phyloP scores from a whole-genome alignment of 2,888 invertebrate genomes.

The Bembecia ichneumoniformis region DNA sequence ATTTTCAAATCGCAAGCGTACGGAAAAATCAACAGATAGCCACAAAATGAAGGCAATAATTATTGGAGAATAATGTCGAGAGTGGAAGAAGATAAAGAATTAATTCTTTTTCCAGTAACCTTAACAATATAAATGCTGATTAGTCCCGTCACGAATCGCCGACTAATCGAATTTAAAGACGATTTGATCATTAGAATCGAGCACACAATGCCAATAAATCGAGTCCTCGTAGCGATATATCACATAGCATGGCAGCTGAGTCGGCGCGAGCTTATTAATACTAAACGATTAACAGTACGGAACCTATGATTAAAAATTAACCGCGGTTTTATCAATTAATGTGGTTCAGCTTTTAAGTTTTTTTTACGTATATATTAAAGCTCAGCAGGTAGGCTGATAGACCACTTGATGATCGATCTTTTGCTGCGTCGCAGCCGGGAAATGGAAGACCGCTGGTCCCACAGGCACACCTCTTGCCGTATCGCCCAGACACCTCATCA shows the following conservation, averaged over 20 bases:
- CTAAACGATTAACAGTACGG: not conserved
- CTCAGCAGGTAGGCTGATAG: not conserved
- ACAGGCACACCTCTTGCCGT: no score
- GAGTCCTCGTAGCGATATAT: constrained; percentile 38
- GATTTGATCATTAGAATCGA: constrained; percentile 16
- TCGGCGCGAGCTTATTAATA: constrained; percentile 33
- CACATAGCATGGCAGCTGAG: constrained; percentile 36
- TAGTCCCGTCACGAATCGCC: not conserved
- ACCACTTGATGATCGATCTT: not conserved
- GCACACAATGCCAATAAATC: constrained; percentile 48
- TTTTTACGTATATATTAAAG: not conserved
- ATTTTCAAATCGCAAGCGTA: no score
- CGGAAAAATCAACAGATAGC: no score
- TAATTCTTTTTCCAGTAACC: not conserved
- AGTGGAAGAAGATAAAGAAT: not conserved
- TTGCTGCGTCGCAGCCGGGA: no score
- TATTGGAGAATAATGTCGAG: no score
- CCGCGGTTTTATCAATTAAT: no score
- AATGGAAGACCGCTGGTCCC: no score
- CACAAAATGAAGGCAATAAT: no score
- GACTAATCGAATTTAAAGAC: constrained; percentile 12
- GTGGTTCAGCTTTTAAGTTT: not conserved
- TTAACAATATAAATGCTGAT: not conserved
- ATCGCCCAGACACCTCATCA: no score
- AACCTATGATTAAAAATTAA: not conserved